phyloP scores from a whole-genome alignment of 2,113 vertebrate species.

The Rhabdomys dilectus region DNA sequence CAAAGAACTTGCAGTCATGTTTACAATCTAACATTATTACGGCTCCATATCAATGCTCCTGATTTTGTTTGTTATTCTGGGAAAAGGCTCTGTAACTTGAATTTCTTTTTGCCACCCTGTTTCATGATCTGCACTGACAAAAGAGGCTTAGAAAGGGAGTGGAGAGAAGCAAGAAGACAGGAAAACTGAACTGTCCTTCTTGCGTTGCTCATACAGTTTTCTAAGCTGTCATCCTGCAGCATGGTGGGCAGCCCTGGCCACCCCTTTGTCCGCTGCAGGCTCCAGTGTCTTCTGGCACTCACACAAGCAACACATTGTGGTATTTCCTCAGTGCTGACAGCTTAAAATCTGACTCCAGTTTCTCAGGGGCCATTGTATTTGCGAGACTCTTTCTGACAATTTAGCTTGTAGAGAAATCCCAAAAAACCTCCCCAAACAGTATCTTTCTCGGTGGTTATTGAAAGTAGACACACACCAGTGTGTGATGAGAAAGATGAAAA shows the following conservation, averaged over 20 bases:
- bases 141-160: neutral
- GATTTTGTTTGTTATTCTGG: neutral
- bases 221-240: fast-evolving
- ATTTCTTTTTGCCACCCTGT: neutral
- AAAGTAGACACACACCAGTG: neutral
- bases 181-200: neutral
- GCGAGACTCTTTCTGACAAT: neutral
- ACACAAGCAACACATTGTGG: neutral
- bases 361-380: neutral
- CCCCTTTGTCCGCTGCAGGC: fast-evolving
- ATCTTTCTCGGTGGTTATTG: neutral
- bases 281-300: neutral
- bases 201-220: neutral
- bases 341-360: neutral
- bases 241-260: fast-evolving
- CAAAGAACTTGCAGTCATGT: neutral
- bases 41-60: neutral
- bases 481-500: neutral
- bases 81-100: neutral
- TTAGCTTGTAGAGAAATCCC: neutral
- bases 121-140: neutral
- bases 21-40: neutral
- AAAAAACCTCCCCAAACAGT: neutral
- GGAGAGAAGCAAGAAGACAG: neutral
- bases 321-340: neutral